Conservation (phyloP, 2,113 vertebrate genomes). For the Myotis davidii region DNA sequence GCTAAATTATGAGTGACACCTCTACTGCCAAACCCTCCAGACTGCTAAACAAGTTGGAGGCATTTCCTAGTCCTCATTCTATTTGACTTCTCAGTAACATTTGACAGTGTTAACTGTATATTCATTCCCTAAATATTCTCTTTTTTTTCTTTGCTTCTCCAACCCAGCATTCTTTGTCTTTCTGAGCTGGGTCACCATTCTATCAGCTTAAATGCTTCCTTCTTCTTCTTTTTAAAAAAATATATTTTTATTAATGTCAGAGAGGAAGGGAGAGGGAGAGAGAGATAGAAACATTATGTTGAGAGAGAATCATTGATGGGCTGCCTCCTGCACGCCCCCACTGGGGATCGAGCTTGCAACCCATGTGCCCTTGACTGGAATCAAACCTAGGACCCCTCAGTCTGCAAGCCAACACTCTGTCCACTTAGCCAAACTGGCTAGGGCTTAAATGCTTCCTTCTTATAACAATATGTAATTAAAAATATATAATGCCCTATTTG, state of each 20-base stretch:
- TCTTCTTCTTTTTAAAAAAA: neutral
- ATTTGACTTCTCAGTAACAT: neutral
- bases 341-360: too few species aligned
- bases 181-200: neutral
- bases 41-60: neutral
- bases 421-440: too few species aligned
- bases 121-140: neutral
- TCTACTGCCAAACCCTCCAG: neutral
- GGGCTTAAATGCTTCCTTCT: neutral
- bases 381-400: too few species aligned
- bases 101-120: neutral
- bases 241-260: too few species aligned
- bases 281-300: too few species aligned
- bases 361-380: too few species aligned
- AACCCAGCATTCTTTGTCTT: neutral
- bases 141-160: neutral
- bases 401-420: too few species aligned
- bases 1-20: neutral
- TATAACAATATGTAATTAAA: neutral
- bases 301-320: too few species aligned
- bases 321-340: too few species aligned
- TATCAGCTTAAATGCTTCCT: neutral
- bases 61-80: neutral
- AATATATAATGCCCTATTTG: neutral
- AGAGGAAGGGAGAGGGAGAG: too few species aligned